These are phyloP conservation scores for Drosophila atripex DNA, from an alignment of 2,888 invertebrate genomes.

Conservation along the genomic window DNA sequence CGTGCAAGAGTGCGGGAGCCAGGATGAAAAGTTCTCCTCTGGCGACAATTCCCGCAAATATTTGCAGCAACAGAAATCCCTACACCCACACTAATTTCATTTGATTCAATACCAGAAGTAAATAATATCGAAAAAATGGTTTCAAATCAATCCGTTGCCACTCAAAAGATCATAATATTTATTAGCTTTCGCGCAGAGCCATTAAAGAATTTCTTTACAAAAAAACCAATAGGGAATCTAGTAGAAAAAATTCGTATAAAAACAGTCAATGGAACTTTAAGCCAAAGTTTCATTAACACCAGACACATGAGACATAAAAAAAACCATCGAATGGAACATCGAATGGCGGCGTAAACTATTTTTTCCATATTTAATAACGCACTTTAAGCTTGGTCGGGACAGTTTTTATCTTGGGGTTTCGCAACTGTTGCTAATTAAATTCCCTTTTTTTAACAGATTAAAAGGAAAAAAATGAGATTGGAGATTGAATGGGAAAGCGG, in stretches of 20 bases:
- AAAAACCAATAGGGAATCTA: background rate
- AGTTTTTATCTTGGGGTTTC: slow-evolving; percentile 16
- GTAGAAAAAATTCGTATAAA: background rate
- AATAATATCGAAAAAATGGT: background rate
- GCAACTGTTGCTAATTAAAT: slow-evolving; percentile 65
- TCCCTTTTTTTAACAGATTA: slow-evolving; percentile 44
- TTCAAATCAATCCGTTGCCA: background rate
- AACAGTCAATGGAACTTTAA: slow-evolving; percentile 1
- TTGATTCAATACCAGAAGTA: background rate
- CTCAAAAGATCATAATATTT: background rate
- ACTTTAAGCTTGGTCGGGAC: slow-evolving; percentile 38
- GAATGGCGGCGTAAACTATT: slow-evolving; percentile 2
- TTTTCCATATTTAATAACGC: slow-evolving; percentile 14
- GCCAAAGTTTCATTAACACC: slow-evolving; percentile 10
- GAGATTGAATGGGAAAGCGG: background rate
- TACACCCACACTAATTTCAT: background rate
- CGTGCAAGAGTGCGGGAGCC: background rate
- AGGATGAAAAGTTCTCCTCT: background rate
- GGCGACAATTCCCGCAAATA: background rate
- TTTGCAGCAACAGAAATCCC: background rate
- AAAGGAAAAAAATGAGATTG: slow-evolving; percentile 29
- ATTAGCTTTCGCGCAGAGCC: background rate
- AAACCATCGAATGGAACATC: background rate
- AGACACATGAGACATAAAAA: background rate
- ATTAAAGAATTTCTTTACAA: background rate